Conservation (phyloP, 2,888 invertebrate genomes). For the Metacarcinus magister region DNA sequence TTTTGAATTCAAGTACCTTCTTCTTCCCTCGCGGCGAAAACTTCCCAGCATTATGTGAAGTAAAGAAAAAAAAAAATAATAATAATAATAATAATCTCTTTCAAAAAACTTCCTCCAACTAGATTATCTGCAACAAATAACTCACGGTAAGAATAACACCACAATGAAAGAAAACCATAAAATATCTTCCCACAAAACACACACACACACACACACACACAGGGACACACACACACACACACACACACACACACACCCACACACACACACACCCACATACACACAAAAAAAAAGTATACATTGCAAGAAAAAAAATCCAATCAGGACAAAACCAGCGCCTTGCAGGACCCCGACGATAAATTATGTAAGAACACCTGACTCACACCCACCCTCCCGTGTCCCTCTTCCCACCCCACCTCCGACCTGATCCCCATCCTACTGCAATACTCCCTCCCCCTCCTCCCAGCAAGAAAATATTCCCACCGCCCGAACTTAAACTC, state of each 20-base stretch:
- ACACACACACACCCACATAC: not conserved
- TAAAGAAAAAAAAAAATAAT: not conserved
- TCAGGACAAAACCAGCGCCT: conserved; percentile 53
- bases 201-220: not conserved
- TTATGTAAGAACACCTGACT: conserved; percentile 60
- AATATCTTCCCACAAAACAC: not conserved
- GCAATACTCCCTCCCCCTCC: not conserved
- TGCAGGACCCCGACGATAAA: conserved; percentile 43
- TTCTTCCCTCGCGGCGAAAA: not conserved
- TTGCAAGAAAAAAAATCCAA: conserved; percentile 16
- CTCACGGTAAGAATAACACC: not conserved
- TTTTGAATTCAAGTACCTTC: not conserved
- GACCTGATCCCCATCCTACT: too few species aligned
- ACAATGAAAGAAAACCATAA: not conserved
- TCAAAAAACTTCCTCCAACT: not conserved
- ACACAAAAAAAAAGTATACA: not conserved
- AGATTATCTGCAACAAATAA: not conserved
- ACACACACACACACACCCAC: conserved; percentile 14
- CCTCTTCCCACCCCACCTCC: not conserved
- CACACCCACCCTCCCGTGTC: not conserved
- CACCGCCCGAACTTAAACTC: conserved; percentile 63
- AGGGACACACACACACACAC: not conserved
- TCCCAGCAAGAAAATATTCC: conserved; percentile 28
- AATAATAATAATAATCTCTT: not conserved
- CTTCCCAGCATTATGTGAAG: not conserved